These are phyloP conservation scores for Athene cunicularia DNA, from an alignment of 2,113 vertebrate genomes.

Conservation along the genomic window DNA sequence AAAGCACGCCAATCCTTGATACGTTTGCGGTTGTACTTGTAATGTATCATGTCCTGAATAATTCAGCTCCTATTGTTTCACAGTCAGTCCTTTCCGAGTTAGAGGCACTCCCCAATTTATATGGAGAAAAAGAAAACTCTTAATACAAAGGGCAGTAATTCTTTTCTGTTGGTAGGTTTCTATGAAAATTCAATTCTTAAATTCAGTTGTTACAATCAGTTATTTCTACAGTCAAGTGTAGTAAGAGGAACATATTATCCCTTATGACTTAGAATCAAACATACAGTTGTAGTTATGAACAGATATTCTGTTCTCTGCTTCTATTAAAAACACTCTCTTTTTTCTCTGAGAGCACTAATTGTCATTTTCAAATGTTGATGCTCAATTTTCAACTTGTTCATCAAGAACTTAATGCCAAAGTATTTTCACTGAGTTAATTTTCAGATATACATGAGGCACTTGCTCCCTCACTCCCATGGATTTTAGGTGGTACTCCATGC, in stretches of 20 bases:
- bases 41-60: neutral
- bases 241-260: neutral
- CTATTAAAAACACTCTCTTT: neutral
- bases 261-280: neutral
- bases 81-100: neutral
- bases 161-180: neutral
- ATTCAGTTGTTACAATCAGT: slow-evolving; percentile 15
- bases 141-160: neutral
- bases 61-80: slow-evolving; percentile 17
- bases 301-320: neutral
- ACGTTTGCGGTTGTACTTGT: neutral
- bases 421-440: neutral
- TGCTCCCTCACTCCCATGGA: neutral
- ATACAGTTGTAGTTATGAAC: neutral
- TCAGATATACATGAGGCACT: neutral
- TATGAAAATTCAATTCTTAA: slow-evolving; percentile 34
- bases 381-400: neutral
- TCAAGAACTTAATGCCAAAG: neutral
- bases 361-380: neutral
- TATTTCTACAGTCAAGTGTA: neutral
- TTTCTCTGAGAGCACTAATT: neutral
- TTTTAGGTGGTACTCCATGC: neutral
- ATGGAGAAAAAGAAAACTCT: neutral
- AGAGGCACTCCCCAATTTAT: neutral
- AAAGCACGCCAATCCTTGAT: neutral